Percentiles rank a stretch among this genome's conserved stretches.
Conservation (phyloP, 2,888 invertebrate genomes). For the Monopis laevigella region DNA sequence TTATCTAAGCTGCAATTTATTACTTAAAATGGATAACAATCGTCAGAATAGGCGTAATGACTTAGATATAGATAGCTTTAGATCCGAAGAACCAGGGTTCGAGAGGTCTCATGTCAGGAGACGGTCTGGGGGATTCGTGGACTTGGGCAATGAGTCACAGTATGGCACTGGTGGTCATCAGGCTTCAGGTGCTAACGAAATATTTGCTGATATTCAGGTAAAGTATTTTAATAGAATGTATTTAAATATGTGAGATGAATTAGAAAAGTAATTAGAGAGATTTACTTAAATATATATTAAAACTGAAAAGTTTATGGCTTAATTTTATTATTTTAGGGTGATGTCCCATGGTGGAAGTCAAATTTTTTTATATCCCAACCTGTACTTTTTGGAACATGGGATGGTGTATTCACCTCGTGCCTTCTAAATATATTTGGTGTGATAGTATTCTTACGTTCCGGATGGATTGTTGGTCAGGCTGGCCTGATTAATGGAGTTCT, state of each 20-base stretch:
- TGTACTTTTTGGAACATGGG: slow-evolving; percentile 96
- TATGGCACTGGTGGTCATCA: slow-evolving; percentile 85
- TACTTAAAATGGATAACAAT: slow-evolving; percentile 26
- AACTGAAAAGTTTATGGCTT: neutral
- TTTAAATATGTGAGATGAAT: too few species aligned
- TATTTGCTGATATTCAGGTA: slow-evolving; percentile 92
- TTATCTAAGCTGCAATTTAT: too few species aligned
- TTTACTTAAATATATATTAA: neutral
- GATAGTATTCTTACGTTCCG: slow-evolving; percentile 94
- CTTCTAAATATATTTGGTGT: slow-evolving; percentile 98
- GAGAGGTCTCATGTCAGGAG: slow-evolving; percentile 65
- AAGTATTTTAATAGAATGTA: slow-evolving; percentile 20
- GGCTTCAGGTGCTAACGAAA: slow-evolving; percentile 87
- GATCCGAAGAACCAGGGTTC: slow-evolving; percentile 53
- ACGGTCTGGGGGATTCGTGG: slow-evolving; percentile 79
- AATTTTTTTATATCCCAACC: slow-evolving; percentile 97
- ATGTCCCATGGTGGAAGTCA: slow-evolving; percentile 95
- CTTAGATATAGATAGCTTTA: slow-evolving; percentile 51
- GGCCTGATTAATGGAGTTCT: slow-evolving; percentile 83
- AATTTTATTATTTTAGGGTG: slow-evolving; percentile 60
- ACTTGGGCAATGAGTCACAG: slow-evolving; percentile 77
- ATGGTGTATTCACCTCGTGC: slow-evolving; percentile 97
- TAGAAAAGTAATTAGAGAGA: neutral
- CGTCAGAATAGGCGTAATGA: slow-evolving; percentile 38
- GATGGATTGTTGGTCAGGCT: slow-evolving; percentile 96